Percentiles rank a stretch among this genome's conserved stretches.
phyloP scores from a whole-genome alignment of 2,797 vertebrate species.

The Loris lydekkerianus region DNA sequence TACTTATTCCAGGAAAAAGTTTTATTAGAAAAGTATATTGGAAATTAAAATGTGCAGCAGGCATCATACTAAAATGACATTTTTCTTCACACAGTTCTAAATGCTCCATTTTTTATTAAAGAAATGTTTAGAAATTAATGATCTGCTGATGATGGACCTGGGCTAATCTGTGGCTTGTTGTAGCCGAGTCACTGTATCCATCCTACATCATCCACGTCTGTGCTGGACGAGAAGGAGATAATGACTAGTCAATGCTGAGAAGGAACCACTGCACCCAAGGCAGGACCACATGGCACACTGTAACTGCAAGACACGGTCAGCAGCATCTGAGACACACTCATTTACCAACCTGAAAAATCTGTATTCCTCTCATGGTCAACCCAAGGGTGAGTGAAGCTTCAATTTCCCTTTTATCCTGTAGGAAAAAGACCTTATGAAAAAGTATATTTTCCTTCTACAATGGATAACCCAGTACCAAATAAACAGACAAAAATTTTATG shows the following conservation, averaged over 20 bases:
- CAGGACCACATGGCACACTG: neutral
- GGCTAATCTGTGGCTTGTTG: neutral
- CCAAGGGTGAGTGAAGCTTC: conserved; percentile 96
- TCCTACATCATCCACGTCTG: neutral
- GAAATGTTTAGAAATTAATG: neutral
- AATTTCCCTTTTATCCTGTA: conserved; percentile 97
- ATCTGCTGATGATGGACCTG: neutral
- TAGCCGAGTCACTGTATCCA: neutral
- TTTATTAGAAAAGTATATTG: neutral
- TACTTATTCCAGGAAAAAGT: neutral
- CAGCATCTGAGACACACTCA: neutral
- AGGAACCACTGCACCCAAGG: neutral
- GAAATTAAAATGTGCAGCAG: neutral
- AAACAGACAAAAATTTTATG: conserved; percentile 27
- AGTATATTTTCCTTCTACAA: neutral
- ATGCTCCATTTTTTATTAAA: neutral
- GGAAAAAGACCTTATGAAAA: conserved; percentile 45
- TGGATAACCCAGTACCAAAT: conserved; percentile 55
- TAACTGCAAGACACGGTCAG: neutral
- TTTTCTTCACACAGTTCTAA: conserved; percentile 49
- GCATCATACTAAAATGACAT: neutral
- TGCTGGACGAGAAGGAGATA: neutral
- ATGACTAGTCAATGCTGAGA: neutral
- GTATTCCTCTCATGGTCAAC: conserved; percentile 96
- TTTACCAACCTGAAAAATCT: conserved; percentile 96